Evolutionary conservation across 2,797 vertebrate genomes (phyloP).

Genomic region (Catharus ustulatus): DNA sequence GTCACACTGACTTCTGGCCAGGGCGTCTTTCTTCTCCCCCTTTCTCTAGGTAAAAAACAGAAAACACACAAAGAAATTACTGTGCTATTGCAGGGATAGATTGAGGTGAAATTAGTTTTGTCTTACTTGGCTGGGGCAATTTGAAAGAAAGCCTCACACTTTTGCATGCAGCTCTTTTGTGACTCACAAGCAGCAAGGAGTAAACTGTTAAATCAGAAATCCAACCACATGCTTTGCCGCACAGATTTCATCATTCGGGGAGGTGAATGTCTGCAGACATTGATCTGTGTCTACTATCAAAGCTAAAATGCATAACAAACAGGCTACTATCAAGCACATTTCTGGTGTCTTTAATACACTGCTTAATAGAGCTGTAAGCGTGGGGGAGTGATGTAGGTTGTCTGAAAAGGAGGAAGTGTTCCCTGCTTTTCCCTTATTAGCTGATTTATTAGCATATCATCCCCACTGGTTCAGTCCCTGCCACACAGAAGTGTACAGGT

Average conservation of each 20-base stretch:
- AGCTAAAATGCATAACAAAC: conserved; percentile 28
- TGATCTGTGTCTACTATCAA: conserved; percentile 4
- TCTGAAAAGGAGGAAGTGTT: background rate
- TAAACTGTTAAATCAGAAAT: conserved; percentile 36
- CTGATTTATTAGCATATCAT: conserved; percentile 29
- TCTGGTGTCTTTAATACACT: background rate
- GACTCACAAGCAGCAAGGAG: background rate
- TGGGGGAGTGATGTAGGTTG: background rate
- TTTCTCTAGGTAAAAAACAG: background rate
- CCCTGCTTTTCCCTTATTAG: background rate
- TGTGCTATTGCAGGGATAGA: background rate
- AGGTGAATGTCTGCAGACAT: conserved; percentile 28
- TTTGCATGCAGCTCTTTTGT: background rate
- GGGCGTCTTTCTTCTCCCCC: background rate
- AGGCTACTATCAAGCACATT: background rate
- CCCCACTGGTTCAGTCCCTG: background rate
- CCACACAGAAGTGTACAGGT: background rate
- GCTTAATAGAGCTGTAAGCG: background rate
- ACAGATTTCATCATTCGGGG: conserved; percentile 10
- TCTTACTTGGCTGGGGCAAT: background rate
- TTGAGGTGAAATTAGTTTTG: background rate
- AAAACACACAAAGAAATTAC: background rate
- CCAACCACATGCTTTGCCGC: background rate
- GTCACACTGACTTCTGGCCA: background rate
- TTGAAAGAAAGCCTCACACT: background rate